Evolutionary conservation across 1,140 invertebrate species (phyloP).

Genomic region (Campodea augens): DNA sequence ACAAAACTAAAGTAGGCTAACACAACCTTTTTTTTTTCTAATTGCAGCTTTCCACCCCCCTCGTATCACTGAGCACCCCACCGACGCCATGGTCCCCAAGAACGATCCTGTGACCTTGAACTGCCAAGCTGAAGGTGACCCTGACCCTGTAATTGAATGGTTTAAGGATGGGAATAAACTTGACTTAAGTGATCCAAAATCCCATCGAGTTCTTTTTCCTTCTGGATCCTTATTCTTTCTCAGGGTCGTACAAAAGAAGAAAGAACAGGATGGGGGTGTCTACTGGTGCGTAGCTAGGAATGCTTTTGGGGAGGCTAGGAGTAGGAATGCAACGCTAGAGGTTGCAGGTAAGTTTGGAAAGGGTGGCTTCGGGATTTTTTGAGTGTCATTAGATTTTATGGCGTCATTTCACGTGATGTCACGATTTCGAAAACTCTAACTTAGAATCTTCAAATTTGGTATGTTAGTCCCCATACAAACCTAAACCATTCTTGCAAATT

Average conservation of each 20-base stretch:
- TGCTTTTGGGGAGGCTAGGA: conserved; percentile 49
- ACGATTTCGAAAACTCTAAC: no score
- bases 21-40: no score
- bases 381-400: no score
- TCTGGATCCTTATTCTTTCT: conserved; percentile 69
- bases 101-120: conserved; percentile 57
- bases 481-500: no score
- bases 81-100: conserved; percentile 56
- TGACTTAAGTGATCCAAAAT: conserved; percentile 30
- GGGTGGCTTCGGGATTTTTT: no score
- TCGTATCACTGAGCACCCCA: conserved; percentile 62
- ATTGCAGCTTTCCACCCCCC: conserved; percentile 36
- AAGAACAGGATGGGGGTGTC: conserved; percentile 55
- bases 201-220: conserved; percentile 42
- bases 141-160: conserved; percentile 49
- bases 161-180: conserved; percentile 56
- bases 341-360: conserved; percentile 70
- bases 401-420: no score
- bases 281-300: conserved; percentile 82
- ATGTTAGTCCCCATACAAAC: no score
- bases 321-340: conserved; percentile 62
- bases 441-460: no score
- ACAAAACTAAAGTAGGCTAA: no score
- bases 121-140: conserved; percentile 51
- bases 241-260: conserved; percentile 42